A percentile compares a stretch with the other conserved stretches of the same genome.
Evolutionary conservation across 2,113 vertebrate species (phyloP).

Genomic region (Oryzias curvinotus): DNA sequence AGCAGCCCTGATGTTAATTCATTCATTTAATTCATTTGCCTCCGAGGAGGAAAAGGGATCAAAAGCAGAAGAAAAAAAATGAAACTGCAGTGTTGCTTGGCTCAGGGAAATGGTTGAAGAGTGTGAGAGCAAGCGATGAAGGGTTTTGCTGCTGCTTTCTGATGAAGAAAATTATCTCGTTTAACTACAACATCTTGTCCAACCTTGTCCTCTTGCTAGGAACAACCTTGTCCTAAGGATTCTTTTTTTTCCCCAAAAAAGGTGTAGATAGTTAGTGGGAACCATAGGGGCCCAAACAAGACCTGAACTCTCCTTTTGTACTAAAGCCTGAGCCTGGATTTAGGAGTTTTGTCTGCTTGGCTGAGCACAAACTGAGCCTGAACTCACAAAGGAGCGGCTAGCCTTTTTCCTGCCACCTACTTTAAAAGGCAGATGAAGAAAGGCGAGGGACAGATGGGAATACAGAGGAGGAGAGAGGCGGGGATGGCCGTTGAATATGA

Average conservation of each 20-base stretch:
- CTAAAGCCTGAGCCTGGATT: slow-evolving; percentile 58
- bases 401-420: slow-evolving; percentile 63
- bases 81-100: slow-evolving; percentile 47
- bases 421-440: slow-evolving; percentile 65
- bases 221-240: slow-evolving; percentile 22
- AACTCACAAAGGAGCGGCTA: slow-evolving; percentile 58
- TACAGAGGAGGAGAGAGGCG: slow-evolving; percentile 38
- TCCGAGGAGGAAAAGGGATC: slow-evolving; percentile 48
- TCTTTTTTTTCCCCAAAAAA: slow-evolving; percentile 46
- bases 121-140: slow-evolving; percentile 28
- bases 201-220: slow-evolving; percentile 38
- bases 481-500: slow-evolving; percentile 42
- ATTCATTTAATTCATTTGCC: slow-evolving; percentile 66
- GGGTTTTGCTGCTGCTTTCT: slow-evolving; percentile 35
- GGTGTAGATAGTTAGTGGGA: slow-evolving; percentile 55
- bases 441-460: slow-evolving; percentile 66
- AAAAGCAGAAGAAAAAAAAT: slow-evolving; percentile 19
- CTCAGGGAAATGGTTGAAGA: slow-evolving; percentile 47
- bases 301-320: slow-evolving; percentile 66
- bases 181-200: slow-evolving; percentile 34
- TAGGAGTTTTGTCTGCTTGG: slow-evolving; percentile 68
- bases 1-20: slow-evolving; percentile 64
- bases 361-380: slow-evolving; percentile 68
- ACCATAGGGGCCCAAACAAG: slow-evolving; percentile 57
- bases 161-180: slow-evolving; percentile 56